Conservation (phyloP, 2,888 invertebrate species). For the Trichogramma evanescens region DNA sequence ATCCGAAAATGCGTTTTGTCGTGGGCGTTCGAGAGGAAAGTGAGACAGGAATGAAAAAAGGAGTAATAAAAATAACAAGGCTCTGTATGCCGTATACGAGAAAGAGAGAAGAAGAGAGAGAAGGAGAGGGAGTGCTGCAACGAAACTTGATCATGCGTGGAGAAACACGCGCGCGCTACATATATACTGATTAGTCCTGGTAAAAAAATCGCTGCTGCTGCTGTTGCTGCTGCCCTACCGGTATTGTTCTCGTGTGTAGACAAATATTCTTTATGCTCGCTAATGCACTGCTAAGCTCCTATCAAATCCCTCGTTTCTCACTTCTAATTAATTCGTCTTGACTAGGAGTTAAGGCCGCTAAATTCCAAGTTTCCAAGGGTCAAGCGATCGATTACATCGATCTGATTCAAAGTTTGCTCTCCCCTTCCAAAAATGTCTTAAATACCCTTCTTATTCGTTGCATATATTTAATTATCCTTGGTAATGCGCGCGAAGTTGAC, state of each 20-base stretch:
- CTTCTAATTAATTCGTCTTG: no score
- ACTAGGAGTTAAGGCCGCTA: no score
- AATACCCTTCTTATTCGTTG: no score
- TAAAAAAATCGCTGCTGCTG: constrained; percentile 9
- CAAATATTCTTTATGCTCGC: constrained; percentile 2
- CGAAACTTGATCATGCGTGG: neutral
- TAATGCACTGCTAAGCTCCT: no score
- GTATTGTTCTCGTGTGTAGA: constrained; percentile 18
- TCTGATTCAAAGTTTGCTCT: no score
- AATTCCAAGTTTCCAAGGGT: no score
- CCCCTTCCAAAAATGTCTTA: no score
- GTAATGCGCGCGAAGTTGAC: no score
- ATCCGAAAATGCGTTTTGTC: constrained; percentile 6
- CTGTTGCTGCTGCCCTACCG: neutral
- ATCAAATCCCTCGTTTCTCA: no score
- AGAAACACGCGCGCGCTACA: constrained; percentile 15
- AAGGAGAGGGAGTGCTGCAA: neutral
- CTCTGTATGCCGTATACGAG: neutral
- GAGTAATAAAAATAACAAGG: no score
- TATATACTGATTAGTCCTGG: neutral
- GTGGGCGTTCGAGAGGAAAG: constrained; percentile 8
- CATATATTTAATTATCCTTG: no score
- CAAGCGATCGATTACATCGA: no score
- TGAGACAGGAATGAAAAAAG: constrained; percentile 1
- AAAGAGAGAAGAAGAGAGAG: neutral